phyloP scores from a whole-genome alignment of 2,888 invertebrate species.

The Synanthedon vespiformis region DNA sequence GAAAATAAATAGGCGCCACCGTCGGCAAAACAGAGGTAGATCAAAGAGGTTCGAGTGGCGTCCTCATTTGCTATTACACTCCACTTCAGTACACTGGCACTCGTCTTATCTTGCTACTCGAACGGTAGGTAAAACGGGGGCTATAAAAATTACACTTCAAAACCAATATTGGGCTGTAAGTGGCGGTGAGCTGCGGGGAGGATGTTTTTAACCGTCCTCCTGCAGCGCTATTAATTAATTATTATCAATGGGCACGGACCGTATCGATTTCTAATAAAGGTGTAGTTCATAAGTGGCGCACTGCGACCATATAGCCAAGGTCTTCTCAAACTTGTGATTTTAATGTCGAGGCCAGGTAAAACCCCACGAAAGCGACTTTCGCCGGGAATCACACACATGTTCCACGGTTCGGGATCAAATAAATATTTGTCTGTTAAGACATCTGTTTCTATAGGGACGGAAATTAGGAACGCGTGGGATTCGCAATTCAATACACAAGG shows the following conservation, averaged over 20 bases:
- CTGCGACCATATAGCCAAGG: conserved; percentile 32
- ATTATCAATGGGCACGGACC: conserved; percentile 46
- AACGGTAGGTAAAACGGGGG: conserved; percentile 56
- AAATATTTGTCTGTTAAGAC: conserved; percentile 38
- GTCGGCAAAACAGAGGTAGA: conserved; percentile 31
- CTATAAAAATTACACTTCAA: conserved; percentile 59
- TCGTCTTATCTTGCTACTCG: conserved; percentile 53
- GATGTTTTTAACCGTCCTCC: conserved; percentile 25
- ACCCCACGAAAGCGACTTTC: conserved; percentile 28
- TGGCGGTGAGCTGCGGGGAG: conserved; percentile 35
- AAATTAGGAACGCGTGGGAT: conserved; percentile 57
- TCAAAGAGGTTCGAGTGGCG: conserved; percentile 52
- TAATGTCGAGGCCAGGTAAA: conserved; percentile 32
- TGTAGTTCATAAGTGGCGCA: conserved; percentile 31
- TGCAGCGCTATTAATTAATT: conserved; percentile 54
- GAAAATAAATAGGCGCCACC: conserved; percentile 22
- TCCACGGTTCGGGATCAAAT: conserved; percentile 16
- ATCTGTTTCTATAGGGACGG: conserved; percentile 46
- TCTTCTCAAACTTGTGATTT: conserved; percentile 13
- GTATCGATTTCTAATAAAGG: conserved; percentile 57
- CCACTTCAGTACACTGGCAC: conserved; percentile 41
- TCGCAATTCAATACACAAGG: conserved; percentile 48
- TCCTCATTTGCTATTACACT: conserved; percentile 29
- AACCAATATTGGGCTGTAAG: conserved; percentile 41
- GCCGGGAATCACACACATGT: conserved; percentile 31